Evolutionary conservation across 2,113 vertebrate species (phyloP), one percentile per base, ranked within the genome.

Genomic region (Callorhinus ursinus): DNA sequence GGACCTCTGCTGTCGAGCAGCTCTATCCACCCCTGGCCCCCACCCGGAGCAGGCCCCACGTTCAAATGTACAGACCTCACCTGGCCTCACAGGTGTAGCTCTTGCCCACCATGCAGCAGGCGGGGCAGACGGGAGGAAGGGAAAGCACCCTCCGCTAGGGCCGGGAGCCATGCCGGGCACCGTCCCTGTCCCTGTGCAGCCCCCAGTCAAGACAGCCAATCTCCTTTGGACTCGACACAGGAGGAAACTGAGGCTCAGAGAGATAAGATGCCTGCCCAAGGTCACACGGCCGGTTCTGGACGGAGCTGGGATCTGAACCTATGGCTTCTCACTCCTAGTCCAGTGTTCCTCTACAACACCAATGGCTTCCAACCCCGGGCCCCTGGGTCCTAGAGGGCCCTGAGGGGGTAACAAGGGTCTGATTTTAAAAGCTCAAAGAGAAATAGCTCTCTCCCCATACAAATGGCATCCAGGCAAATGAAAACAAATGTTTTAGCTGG

Each of bases 21-120:
- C n/a, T 76, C 4, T 2, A 26, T 39, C 42, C 21, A 7, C 10
- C 31, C 26, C 3, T 4, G 1, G 59, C 7, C n/a, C 67, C 79
- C 1, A 13, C 3, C 0, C 24, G 0, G 2, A 1, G 24, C 33
- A 67, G 33, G 9, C 4, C 51, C 4, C 22, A 4, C 0, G 2
- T 21, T 22, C 57, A 67, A 67, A 6, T 26, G 16, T 36, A 42
- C 21, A 21, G 63, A 39, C 42, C 71, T 88, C 36, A 5, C 51
- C 14, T 21, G 77, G 57, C 53, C n/a, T 49, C 6, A 4, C 0
- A 0, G 0, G 16, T 6, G 46, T 7, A 65, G 57, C 24, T 31
- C 15, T 13, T 18, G 42, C 36, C 84, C 31, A 10, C 22, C 0
- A 0, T 39, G 21, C 7, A 5, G 67, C 67, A 74, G 46, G 36